Evolutionary conservation across 1,140 invertebrate species (phyloP), one percentile per base, ranked within the genome.

Genomic region (Brachionus rotundiformis): DNA sequence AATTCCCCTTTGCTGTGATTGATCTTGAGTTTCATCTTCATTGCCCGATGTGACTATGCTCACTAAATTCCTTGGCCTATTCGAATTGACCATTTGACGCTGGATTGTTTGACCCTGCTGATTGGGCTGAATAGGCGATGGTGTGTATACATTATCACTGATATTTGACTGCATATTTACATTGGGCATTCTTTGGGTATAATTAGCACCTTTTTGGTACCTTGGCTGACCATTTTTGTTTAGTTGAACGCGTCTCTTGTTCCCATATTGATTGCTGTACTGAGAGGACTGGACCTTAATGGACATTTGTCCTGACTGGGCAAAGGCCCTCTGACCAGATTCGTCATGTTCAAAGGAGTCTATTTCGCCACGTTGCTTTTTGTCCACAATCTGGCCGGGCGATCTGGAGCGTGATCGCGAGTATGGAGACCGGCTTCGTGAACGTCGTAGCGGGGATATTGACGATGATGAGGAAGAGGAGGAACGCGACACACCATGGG

Each of bases 11-110:
- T 54, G 76, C 8, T 79, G 76, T 11, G n/a, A 33, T 25, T 33
- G 11, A 54, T 79, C 31, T 44, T 73, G 68, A 11, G 19, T 41
- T 6, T 73, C 68, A 73, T 73, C 68, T 73, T 73, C 68, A 79
- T 79, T 29, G 7, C 33, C 33, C 8, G 76, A 79, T 59, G 76
- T 79, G 13, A 79, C 76, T 33, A 79, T 79, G 29, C 13, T 79
- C 11, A 79, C 76, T 63, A 79, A 79, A 79, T 79, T 79, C 23
- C 76, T 36, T 25, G 76, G 76, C 23, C 76, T 54, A 33, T 63
- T 63, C 3, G 59, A 39, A 25, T 23, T 54, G 10, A 25, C 29
- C 19, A 39, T 25, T 79, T 41, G 29, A 13, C 31, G 19, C 33
- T 75, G 71, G 13, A 41, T 63, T 23, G 31, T 1, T 61, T 77